Evolutionary conservation across 1,140 invertebrate species (phyloP), one percentile per base, ranked within the genome.

Genomic region (Drosophila prosaltans): DNA sequence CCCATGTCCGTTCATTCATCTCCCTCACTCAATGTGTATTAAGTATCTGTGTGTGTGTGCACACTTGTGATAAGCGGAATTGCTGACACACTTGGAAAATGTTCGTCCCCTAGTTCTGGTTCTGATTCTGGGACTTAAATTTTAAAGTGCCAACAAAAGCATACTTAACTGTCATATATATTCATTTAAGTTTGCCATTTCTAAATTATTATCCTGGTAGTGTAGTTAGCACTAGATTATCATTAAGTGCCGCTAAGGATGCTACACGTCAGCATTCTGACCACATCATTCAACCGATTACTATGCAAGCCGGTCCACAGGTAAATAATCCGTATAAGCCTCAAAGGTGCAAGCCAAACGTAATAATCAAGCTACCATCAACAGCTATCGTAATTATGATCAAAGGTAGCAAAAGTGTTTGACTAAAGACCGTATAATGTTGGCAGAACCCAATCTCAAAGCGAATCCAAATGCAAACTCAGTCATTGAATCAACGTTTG

Each of bases 351-450:
- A 40, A 32, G 21, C 55, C 32, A 57, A 74, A 65, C 61, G 36
- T 61, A 69, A 67, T 73, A 61, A 57, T 55, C 69, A 51, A 39
- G 61, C 40, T 40, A 65, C 59, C 69, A 72, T 75, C 80, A 72
- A 41, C 74, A 69, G 21, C 61, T 40, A 67, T 62, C 58, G 65
- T 65, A 72, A 68, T 78, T 79, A 67, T 65, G 75, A 65, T 68
- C 51, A 62, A 72, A 67, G 61, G 32, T 16, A 66, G 54, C 54
- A 58, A 74, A 81, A 69, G 43, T 69, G 74, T 69, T 68, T 57
- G 63, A 74, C 65, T 69, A 66, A 79, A 76, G 69, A 83, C 72
- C 80, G 65, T 65, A 69, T 72, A 74, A 80, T 75, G 69, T 36
- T 63, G 36, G 57, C 72, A 51, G 36, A 51, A 68, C 30, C 57